Conservation (phyloP, 2,113 vertebrate genomes). For the Pomatostomus ruficeps region DNA sequence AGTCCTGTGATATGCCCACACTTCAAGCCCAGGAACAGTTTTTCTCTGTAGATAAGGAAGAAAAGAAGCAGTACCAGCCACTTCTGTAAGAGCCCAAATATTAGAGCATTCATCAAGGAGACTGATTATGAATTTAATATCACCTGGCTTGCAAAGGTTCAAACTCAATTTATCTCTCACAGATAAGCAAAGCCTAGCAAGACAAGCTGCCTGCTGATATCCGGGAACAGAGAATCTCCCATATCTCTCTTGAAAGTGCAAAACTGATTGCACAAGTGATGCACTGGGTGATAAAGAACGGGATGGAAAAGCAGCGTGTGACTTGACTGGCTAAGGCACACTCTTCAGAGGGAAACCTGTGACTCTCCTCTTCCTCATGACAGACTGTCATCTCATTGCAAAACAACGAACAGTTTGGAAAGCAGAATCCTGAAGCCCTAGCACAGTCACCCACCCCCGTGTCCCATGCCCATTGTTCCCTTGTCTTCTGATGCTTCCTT, state of each 20-base stretch:
- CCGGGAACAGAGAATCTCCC: neutral
- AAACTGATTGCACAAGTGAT: neutral
- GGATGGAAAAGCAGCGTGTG: neutral
- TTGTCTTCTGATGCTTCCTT: neutral
- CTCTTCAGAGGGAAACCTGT: neutral
- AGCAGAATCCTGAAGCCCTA: neutral
- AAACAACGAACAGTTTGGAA: neutral
- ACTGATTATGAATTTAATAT: neutral
- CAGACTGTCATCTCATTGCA: neutral
- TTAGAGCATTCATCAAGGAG: neutral
- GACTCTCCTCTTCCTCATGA: neutral
- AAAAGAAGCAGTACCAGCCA: neutral
- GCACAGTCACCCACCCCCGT: neutral
- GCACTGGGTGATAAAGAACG: neutral
- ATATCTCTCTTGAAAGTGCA: neutral
- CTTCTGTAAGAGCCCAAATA: neutral
- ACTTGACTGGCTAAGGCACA: neutral
- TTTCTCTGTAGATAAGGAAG: neutral
- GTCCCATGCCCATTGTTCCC: rapidly evolving
- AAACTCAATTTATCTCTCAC: neutral
- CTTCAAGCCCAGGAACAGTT: neutral
- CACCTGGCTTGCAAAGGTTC: neutral
- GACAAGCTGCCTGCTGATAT: neutral
- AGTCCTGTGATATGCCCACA: neutral
- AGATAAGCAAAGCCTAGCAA: neutral